Percentiles rank a stretch among this genome's conserved stretches.
These are phyloP conservation scores for Euleptes europaea DNA, from an alignment of 2,113 vertebrate species.

Conservation along the genomic window DNA sequence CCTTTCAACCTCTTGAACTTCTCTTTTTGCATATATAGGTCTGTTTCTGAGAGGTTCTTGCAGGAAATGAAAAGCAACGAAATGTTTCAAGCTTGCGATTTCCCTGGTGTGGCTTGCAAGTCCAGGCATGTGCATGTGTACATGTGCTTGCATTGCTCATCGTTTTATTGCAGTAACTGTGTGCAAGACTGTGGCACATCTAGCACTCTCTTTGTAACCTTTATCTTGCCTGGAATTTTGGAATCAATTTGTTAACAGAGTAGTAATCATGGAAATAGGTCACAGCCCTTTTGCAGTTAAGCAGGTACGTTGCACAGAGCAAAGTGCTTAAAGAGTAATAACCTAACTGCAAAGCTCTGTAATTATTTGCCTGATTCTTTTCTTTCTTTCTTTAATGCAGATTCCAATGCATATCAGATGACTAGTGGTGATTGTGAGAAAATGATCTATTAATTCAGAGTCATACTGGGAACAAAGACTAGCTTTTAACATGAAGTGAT, in stretches of 20 bases:
- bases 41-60: background rate
- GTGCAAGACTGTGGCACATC: background rate
- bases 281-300: conserved; percentile 68
- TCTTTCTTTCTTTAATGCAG: conserved; percentile 47
- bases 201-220: background rate
- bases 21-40: background rate
- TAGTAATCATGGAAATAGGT: conserved; percentile 74
- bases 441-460: conserved; percentile 73
- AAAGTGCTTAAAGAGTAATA: conserved; percentile 75
- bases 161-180: background rate
- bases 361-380: conserved; percentile 77
- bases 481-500: conserved; percentile 76
- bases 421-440: conserved; percentile 83
- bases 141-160: conserved; percentile 8
- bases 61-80: background rate
- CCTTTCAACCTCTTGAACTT: background rate
- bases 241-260: conserved; percentile 61
- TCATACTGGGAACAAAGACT: conserved; percentile 78
- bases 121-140: background rate
- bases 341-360: conserved; percentile 72
- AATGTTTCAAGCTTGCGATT: background rate
- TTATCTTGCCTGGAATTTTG: conserved; percentile 42
- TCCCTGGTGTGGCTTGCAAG: background rate
- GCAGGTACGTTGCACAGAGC: conserved; percentile 61
- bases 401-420: conserved; percentile 71